phyloP scores from a whole-genome alignment of 1,140 invertebrate genomes.

The Sesamia nonagrioides region DNA sequence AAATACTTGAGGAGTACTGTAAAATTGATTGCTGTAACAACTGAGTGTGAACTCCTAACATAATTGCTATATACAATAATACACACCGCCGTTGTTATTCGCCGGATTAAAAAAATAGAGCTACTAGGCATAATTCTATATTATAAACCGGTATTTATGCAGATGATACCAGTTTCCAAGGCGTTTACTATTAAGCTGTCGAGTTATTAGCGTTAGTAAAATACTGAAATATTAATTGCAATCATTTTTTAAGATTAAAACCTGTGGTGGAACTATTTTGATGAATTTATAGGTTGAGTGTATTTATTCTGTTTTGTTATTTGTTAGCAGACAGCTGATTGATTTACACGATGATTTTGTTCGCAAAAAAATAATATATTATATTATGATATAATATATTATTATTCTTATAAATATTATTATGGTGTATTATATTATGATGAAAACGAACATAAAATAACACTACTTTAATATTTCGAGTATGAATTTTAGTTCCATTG shows the following conservation, averaged over 20 bases:
- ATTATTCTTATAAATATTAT: no score
- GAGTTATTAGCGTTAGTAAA: slow-evolving; percentile 40
- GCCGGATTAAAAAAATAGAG: slow-evolving; percentile 10
- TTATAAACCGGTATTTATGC: slow-evolving; percentile 39
- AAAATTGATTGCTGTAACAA: neutral
- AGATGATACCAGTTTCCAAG: slow-evolving; percentile 39
- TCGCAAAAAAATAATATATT: neutral
- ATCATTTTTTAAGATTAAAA: slow-evolving; percentile 29
- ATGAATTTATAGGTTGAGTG: slow-evolving; percentile 24
- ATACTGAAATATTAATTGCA: slow-evolving; percentile 41
- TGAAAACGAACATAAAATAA: neutral
- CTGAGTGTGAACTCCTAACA: slow-evolving; percentile 16
- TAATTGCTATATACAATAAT: slow-evolving; percentile 35
- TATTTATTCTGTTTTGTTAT: slow-evolving; percentile 11
- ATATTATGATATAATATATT: no score
- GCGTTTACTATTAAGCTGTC: slow-evolving; percentile 15
- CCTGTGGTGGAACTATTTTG: slow-evolving; percentile 33
- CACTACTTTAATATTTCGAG: neutral
- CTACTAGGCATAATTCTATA: slow-evolving; percentile 36
- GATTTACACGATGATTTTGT: slow-evolving; percentile 12
- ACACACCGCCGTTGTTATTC: slow-evolving; percentile 19
- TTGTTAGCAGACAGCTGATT: slow-evolving; percentile 23
- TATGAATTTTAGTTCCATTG: no score
- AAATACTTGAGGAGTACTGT: neutral
- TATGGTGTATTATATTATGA: no score